Percentiles rank a stretch among this genome's conserved stretches.
Conservation (phyloP, 2,113 vertebrate genomes). For the Thamnophis sirtalis region DNA sequence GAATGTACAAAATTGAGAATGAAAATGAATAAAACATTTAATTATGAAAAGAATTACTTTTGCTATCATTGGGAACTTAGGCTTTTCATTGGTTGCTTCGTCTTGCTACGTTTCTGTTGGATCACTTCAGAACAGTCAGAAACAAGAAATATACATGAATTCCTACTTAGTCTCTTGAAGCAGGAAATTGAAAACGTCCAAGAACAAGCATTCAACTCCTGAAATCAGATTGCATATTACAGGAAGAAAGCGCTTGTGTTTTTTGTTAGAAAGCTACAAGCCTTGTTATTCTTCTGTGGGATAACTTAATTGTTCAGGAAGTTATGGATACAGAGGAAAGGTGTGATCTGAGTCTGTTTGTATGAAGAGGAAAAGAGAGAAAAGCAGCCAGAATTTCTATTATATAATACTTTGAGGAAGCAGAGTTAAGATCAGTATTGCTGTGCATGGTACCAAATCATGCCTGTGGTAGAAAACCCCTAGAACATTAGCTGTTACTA, state of each 20-base stretch:
- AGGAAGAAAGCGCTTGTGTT: neutral
- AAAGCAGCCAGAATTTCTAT: neutral
- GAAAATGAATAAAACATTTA: too few relatives aligned
- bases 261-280: neutral
- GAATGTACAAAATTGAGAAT: too few relatives aligned
- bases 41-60: too few relatives aligned
- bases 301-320: neutral
- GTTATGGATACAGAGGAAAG: neutral
- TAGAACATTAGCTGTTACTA: neutral
- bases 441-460: neutral
- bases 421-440: neutral
- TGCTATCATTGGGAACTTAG: neutral
- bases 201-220: neutral
- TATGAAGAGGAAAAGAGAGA: neutral
- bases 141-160: neutral
- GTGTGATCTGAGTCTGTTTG: neutral
- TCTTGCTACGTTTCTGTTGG: neutral
- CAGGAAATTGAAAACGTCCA: neutral
- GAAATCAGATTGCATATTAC: neutral
- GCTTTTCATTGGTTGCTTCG: neutral
- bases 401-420: neutral
- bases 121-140: neutral
- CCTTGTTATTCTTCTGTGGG: neutral
- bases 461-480: neutral
- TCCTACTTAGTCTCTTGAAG: neutral